Percentiles rank a stretch among this genome's conserved stretches.
These are phyloP conservation scores for Dolichomitus sp. DNA, from an alignment of 2,888 invertebrate species.

Conservation along the genomic window DNA sequence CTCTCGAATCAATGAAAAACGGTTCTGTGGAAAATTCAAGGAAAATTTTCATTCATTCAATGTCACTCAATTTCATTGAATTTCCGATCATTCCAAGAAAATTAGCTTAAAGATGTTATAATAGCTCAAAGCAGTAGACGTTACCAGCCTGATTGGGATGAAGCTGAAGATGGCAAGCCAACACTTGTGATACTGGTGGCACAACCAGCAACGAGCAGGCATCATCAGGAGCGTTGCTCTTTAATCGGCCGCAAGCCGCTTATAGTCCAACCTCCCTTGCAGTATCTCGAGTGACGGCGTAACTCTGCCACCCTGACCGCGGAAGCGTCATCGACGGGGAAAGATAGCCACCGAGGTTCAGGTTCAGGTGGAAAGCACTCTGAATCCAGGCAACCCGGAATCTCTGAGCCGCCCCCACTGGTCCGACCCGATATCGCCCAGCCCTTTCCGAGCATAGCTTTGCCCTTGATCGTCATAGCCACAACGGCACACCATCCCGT, in stretches of 20 bases:
- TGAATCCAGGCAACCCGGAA: background rate
- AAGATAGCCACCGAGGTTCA: slow-evolving; percentile 4
- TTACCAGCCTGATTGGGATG: background rate
- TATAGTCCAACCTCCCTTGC: slow-evolving; percentile 66
- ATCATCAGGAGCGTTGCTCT: slow-evolving; percentile 68
- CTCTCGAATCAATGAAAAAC: too few species aligned
- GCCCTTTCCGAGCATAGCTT: slow-evolving; percentile 11
- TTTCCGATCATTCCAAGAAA: too few species aligned
- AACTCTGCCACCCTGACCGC: slow-evolving; percentile 39
- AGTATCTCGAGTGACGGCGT: slow-evolving; percentile 15
- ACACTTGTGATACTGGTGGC: too few species aligned
- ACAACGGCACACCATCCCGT: slow-evolving; percentile 39
- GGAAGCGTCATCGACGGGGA: slow-evolving; percentile 34
- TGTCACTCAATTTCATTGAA: too few species aligned
- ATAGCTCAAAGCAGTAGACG: too few species aligned
- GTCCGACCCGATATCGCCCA: slow-evolving; percentile 34
- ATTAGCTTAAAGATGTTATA: too few species aligned
- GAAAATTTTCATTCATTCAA: too few species aligned
- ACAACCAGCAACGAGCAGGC: background rate
- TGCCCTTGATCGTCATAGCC: slow-evolving; percentile 36
- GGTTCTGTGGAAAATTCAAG: too few species aligned
- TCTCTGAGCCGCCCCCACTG: background rate
- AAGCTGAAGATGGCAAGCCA: too few species aligned
- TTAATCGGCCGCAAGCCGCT: slow-evolving; percentile 82
- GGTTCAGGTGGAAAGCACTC: slow-evolving; percentile 1